Percentiles rank a stretch among this genome's conserved stretches.
These are phyloP conservation scores for Turritopsis rubra DNA, from an alignment of 30 jellyfish, hydroid and myxozoan species.

Conservation along the genomic window DNA sequence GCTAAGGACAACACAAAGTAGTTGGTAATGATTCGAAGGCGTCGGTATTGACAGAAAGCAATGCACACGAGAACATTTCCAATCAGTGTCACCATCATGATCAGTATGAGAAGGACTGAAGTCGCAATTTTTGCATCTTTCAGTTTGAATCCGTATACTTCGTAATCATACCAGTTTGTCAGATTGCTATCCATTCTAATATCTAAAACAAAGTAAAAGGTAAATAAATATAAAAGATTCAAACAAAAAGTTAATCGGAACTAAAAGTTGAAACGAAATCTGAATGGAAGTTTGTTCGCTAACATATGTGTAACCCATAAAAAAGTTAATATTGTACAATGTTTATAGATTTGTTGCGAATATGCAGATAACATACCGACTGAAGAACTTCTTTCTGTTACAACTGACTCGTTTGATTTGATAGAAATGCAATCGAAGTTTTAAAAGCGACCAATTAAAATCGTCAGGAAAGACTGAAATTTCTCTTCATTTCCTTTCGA, in stretches of 20 bases:
- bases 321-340: no score
- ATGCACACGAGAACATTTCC: slow-evolving; percentile 85
- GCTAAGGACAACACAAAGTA: slow-evolving; percentile 81
- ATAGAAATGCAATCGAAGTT: not conserved
- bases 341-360: no score
- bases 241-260: no score
- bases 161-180: not conserved
- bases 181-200: not conserved
- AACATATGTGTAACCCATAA: no score
- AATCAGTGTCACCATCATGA: slow-evolving; percentile 40
- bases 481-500: not conserved
- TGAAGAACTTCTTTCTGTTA: not conserved
- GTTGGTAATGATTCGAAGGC: slow-evolving; percentile 59
- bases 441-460: not conserved
- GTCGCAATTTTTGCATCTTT: slow-evolving; percentile 50
- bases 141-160: not conserved
- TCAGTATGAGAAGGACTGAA: slow-evolving; percentile 41
- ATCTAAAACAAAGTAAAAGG: not conserved
- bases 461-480: not conserved
- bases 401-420: not conserved
- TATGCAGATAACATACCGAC: not conserved
- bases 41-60: slow-evolving; percentile 71
- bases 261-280: no score
- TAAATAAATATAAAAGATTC: no score
- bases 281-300: no score